These are phyloP conservation scores for Tringa solitaria DNA, from an alignment of 2,113 vertebrate species.

Conservation along the genomic window DNA sequence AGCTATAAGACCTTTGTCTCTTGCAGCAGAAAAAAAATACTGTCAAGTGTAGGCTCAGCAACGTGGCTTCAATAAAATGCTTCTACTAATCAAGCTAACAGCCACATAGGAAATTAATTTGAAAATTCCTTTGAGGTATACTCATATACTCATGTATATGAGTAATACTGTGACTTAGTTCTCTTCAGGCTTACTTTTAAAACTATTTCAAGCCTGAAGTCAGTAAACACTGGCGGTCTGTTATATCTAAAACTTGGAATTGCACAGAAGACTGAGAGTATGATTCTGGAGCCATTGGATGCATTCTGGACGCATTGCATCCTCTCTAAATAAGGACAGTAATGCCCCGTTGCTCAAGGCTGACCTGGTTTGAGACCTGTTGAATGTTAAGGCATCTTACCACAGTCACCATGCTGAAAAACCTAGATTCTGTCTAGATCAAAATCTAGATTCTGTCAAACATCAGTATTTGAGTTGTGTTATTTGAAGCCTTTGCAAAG, in stretches of 20 bases:
- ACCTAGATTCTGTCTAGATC: neutral
- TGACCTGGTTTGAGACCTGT: neutral
- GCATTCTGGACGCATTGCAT: neutral
- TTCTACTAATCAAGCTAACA: slow-evolving; percentile 2
- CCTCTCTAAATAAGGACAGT: neutral
- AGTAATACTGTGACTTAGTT: neutral
- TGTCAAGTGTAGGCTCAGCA: neutral
- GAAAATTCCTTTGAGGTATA: slow-evolving; percentile 2
- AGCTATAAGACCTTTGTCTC: neutral
- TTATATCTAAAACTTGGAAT: neutral
- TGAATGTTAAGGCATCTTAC: neutral
- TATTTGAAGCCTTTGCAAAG: neutral
- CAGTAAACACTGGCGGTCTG: neutral
- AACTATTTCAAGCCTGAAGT: neutral
- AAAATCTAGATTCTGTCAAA: neutral
- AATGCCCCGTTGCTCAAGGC: neutral
- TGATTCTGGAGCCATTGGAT: neutral
- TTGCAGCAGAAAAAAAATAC: neutral
- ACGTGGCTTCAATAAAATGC: slow-evolving; percentile 1
- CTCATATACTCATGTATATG: neutral
- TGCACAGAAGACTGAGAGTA: neutral
- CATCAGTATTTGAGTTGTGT: neutral
- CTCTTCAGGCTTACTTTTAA: neutral
- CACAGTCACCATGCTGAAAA: neutral
- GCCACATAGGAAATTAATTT: neutral